Conservation (phyloP, 2,888 invertebrate genomes). For the Teinopalpus imperialis region DNA sequence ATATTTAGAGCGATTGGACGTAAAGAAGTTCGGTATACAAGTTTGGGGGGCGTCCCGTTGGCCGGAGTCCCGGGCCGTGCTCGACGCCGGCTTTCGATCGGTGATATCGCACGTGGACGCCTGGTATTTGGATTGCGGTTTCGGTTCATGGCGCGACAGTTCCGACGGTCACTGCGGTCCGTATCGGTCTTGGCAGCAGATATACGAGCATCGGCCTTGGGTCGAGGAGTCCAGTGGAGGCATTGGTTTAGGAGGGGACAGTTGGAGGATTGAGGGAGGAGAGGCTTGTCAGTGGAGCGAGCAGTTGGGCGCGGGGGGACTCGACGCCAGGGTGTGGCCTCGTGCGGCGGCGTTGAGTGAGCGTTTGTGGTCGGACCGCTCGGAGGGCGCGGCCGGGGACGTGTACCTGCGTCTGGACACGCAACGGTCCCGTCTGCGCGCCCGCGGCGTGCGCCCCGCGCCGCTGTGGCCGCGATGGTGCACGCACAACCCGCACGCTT, state of each 20-base stretch:
- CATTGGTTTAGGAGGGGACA: conserved; percentile 37
- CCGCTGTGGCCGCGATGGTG: conserved; percentile 91
- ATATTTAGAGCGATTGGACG: conserved; percentile 82
- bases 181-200: conserved; percentile 93
- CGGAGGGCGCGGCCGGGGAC: conserved; percentile 75
- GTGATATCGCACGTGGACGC: conserved; percentile 93
- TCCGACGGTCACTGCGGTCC: conserved; percentile 94
- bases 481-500: conserved; percentile 87
- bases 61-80: conserved; percentile 89
- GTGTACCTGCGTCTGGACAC: conserved; percentile 86
- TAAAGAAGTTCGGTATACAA: conserved; percentile 85
- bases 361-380: conserved; percentile 87
- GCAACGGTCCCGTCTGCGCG: conserved; percentile 84
- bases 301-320: conserved; percentile 87
- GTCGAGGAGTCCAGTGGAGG: conserved; percentile 67
- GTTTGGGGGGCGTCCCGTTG: conserved; percentile 92
- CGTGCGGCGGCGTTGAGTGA: conserved; percentile 91
- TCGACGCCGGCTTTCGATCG: conserved; percentile 89
- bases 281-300: conserved; percentile 94
- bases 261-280: conserved; percentile 85
- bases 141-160: conserved; percentile 91
- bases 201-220: conserved; percentile 93
- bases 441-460: conserved; percentile 85
- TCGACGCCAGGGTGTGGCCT: conserved; percentile 92
- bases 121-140: conserved; percentile 94